Evolutionary conservation across 2,797 vertebrate genomes (phyloP), one percentile per base, ranked within the genome.

Genomic region (Coendou prehensilis): DNA sequence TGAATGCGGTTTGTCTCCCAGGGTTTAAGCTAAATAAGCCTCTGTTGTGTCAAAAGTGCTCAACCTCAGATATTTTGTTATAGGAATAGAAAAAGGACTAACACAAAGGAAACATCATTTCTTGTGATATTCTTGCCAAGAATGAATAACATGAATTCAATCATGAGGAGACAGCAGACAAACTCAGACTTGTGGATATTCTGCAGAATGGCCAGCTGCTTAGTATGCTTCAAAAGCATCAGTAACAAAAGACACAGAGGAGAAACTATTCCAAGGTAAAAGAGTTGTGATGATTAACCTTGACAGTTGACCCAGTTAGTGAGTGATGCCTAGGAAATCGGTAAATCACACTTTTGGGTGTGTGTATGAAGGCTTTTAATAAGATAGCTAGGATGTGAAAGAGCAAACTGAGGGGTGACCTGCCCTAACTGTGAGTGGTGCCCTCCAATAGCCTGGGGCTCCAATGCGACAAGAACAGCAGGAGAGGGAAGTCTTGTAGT

Each of bases 111-210:
- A 80, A 84, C 28, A 13, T 28, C 28, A 52, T 61, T 73, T 89
- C 83, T 79, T 83, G 33, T 5, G 33, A 52, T 89, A 54, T 63
- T 91, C 83, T 57, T 87, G 52, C 89, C 63, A 83, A 89, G 37
- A 78, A 87, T 64, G n/a, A 96, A 93, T 91, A 87, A 59, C 5
- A 52, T 87, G 59, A 52, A 81, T 87, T 89, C 69, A 89, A 33
- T 89, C 47, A 54, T 57, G 8, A 96, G 54, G 47, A 86, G 80
- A 82, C 2, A 73, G 33, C 23, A 94, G 67, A 83, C 8, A 64
- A 87, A 78, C 8, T 18, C 47, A 54, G 41, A 95, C 6, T 20
- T 47, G 5, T 11, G 4, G 30, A 47, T 37, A 52, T 14, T 89
- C 50, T 76, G 28, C 59, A 61, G 81, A 90, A 89, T 17, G 84